Percentiles rank a stretch among this genome's conserved stretches.
Evolutionary conservation across 2,888 invertebrate species (phyloP).

Genomic region (Schrankia costaestrigalis): DNA sequence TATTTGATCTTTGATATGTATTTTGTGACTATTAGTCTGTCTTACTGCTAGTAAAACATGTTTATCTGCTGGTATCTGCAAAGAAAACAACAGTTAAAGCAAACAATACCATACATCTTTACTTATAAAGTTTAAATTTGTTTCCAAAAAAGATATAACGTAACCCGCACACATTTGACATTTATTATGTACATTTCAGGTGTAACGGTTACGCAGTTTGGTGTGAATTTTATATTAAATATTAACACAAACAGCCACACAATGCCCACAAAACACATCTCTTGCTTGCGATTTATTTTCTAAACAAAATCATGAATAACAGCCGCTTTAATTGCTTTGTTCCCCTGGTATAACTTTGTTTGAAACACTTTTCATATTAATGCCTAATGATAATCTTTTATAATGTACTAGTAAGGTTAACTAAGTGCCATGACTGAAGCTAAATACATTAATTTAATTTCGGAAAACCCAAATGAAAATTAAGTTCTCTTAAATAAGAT

Average conservation of each 20-base stretch:
- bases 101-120: slow-evolving; percentile 17
- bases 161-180: slow-evolving; percentile 26
- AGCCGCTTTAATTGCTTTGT: slow-evolving; percentile 20
- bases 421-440: no score
- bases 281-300: slow-evolving; percentile 40
- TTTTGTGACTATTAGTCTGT: slow-evolving; percentile 89
- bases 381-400: background rate
- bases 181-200: slow-evolving; percentile 57
- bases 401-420: no score
- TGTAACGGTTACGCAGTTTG: slow-evolving; percentile 50
- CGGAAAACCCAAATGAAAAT: no score
- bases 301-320: slow-evolving; percentile 33
- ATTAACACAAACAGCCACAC: slow-evolving; percentile 59
- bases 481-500: no score
- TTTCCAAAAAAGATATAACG: slow-evolving; percentile 7
- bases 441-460: no score
- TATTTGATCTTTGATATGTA: slow-evolving; percentile 89
- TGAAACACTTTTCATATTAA: slow-evolving; percentile 12
- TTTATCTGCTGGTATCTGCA: slow-evolving; percentile 84
- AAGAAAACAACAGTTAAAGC: slow-evolving; percentile 27
- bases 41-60: slow-evolving; percentile 88
- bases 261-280: slow-evolving; percentile 41
- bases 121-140: slow-evolving; percentile 18
- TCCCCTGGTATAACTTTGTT: slow-evolving; percentile 7
- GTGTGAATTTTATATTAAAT: slow-evolving; percentile 70